Conservation (phyloP, 2,888 invertebrate species). For the Watsonalla cultraria region DNA sequence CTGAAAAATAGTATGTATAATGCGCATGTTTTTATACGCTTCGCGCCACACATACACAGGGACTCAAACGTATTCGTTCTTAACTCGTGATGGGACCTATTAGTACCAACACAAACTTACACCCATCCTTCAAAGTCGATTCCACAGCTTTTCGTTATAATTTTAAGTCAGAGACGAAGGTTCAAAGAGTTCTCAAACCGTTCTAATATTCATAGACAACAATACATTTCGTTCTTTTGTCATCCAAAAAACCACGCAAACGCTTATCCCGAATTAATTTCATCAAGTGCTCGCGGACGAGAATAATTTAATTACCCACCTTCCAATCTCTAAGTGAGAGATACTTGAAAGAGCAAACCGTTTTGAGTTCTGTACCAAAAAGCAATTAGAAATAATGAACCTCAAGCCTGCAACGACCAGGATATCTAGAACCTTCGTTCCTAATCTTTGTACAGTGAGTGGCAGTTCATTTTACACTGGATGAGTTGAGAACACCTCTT, state of each 20-base stretch:
- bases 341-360: slow-evolving; percentile 62
- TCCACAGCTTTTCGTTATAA: no score
- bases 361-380: slow-evolving; percentile 58
- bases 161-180: no score
- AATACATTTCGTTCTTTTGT: neutral
- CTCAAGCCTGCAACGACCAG: slow-evolving; percentile 41
- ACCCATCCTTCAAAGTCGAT: no score
- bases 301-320: slow-evolving; percentile 72
- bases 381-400: slow-evolving; percentile 66
- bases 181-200: neutral
- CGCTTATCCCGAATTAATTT: slow-evolving; percentile 50
- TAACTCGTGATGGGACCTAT: no score
- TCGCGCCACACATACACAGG: no score
- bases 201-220: neutral
- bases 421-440: slow-evolving; percentile 15
- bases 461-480: slow-evolving; percentile 1
- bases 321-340: slow-evolving; percentile 53
- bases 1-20: no score
- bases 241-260: slow-evolving; percentile 11
- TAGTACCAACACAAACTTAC: no score
- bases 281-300: slow-evolving; percentile 44
- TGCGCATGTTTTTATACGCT: no score
- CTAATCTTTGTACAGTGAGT: neutral
- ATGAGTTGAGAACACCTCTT: neutral
- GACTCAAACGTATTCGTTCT: no score